A percentile compares a stretch with the other conserved stretches of the same genome.
These are phyloP conservation scores for Notolepis coatsorum DNA, from an alignment of 2,797 vertebrate genomes.

Conservation along the genomic window DNA sequence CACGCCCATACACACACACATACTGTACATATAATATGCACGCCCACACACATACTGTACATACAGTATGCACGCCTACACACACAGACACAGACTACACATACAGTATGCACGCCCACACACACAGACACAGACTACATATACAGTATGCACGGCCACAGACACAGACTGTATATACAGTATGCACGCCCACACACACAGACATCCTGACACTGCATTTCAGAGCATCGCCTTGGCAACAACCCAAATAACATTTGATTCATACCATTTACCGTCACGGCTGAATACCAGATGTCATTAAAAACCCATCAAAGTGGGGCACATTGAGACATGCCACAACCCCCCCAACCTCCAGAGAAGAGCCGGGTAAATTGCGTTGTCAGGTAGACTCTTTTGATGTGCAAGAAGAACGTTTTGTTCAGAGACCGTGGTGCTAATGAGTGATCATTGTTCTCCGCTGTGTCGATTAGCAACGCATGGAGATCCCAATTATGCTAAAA, in stretches of 20 bases:
- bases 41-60: no score
- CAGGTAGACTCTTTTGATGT: constrained; percentile 46
- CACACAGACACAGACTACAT: no score
- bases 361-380: constrained; percentile 38
- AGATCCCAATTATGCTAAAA: constrained; percentile 12
- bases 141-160: no score
- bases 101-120: no score
- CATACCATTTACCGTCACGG: constrained; percentile 25
- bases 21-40: no score
- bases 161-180: no score
- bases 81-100: no score
- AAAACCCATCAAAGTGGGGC: constrained; percentile 3
- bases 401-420: constrained; percentile 31
- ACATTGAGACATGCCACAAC: constrained; percentile 23
- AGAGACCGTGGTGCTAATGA: constrained; percentile 2
- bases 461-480: constrained; percentile 9
- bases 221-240: no score
- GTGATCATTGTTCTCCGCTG: constrained; percentile 13
- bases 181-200: no score
- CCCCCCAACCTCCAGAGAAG: not conserved
- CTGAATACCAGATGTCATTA: constrained; percentile 26
- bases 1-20: no score
- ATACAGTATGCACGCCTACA: no score
- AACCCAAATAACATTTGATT: constrained; percentile 29
- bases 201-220: no score